Evolutionary conservation across 2,797 vertebrate species (phyloP).

Genomic region (Philypnodon macrostomus): DNA sequence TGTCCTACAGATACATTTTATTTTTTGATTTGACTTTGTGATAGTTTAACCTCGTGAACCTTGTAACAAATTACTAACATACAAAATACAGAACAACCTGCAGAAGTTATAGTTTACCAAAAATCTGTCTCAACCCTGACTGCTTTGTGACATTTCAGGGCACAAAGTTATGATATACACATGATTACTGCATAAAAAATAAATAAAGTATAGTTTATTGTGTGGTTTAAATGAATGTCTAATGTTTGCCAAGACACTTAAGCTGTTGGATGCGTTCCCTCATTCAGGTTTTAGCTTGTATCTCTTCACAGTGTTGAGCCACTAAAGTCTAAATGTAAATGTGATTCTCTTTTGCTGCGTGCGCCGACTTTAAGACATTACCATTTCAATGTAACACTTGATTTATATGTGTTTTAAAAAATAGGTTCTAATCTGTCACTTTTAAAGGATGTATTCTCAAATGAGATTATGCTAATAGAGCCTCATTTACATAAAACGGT

Average conservation of each 20-base stretch:
- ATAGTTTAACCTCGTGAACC: no score
- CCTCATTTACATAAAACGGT: conserved; percentile 82
- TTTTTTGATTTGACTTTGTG: no score
- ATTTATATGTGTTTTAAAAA: conserved; percentile 79
- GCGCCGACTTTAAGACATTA: conserved; percentile 74
- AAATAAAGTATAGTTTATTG: conserved; percentile 67
- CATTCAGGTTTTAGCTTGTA: conserved; percentile 64
- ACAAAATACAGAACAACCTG: no score
- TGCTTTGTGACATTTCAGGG: background rate
- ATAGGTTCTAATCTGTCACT: conserved; percentile 80
- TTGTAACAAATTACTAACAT: no score
- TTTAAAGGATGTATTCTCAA: conserved; percentile 81
- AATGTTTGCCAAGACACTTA: conserved; percentile 71
- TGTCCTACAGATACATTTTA: no score
- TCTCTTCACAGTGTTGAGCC: no score
- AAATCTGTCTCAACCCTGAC: background rate
- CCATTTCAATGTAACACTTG: conserved; percentile 79
- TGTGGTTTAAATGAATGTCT: conserved; percentile 61
- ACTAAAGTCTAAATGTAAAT: conserved; percentile 66
- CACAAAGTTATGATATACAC: conserved; percentile 17
- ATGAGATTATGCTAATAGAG: conserved; percentile 86
- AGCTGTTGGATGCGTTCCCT: conserved; percentile 72
- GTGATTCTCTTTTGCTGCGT: conserved; percentile 56
- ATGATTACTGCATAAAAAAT: conserved; percentile 32
- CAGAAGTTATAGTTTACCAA: no score